Evolutionary conservation across 30 jellyfish, hydroid and myxozoan species (phyloP).

Genomic region (Hydractinia symbiolongicarpus): DNA sequence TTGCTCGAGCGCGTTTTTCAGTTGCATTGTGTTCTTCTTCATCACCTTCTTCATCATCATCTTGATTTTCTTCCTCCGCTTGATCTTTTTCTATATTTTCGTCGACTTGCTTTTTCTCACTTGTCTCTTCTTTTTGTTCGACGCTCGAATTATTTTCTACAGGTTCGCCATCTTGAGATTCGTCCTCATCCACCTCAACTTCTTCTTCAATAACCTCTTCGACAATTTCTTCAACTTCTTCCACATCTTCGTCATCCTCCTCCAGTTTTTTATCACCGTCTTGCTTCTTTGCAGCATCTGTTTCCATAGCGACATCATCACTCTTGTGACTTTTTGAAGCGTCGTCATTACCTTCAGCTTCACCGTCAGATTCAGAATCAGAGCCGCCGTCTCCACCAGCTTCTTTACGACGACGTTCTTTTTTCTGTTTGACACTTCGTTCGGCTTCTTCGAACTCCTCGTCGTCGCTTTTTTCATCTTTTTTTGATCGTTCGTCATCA

Average conservation of each 20-base stretch:
- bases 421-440: conserved; percentile 35
- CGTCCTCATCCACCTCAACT: conserved; percentile 31
- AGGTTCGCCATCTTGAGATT: conserved; percentile 6
- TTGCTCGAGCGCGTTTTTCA: not conserved
- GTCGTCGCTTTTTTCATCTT: conserved; percentile 30
- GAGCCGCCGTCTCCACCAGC: conserved; percentile 18
- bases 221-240: conserved; percentile 36
- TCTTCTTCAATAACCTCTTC: conserved; percentile 31
- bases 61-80: not conserved
- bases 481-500: conserved; percentile 13
- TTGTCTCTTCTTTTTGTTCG: not conserved
- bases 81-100: not conserved
- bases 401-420: conserved; percentile 21
- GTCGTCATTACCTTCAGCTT: conserved; percentile 3
- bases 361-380: conserved; percentile 22
- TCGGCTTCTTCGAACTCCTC: conserved; percentile 47
- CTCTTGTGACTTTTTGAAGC: conserved; percentile 10
- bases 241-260: conserved; percentile 42
- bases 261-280: conserved; percentile 23
- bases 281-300: conserved; percentile 28
- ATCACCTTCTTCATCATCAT: conserved; percentile 3
- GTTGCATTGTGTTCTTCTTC: not conserved
- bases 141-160: not conserved
- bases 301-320: conserved; percentile 4
- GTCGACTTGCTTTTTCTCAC: not conserved